Conservation (phyloP, 2,888 invertebrate genomes). For the Sceliomorpha sp. region DNA sequence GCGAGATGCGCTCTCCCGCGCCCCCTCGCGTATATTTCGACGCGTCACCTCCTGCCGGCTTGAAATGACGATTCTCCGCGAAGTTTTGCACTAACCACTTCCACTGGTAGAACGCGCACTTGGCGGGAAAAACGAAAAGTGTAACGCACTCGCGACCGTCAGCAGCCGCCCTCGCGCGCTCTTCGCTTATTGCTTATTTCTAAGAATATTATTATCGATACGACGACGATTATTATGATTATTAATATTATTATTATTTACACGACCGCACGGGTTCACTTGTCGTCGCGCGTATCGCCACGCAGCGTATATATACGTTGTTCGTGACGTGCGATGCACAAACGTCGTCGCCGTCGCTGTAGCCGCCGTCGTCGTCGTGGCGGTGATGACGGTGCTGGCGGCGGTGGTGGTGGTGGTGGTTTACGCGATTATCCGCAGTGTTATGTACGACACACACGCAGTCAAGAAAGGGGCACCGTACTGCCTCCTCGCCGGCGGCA, state of each 20-base stretch:
- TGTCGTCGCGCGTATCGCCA: constrained; percentile 47
- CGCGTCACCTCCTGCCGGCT: constrained; percentile 40
- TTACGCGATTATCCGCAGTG: constrained; percentile 16
- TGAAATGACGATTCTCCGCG: constrained; percentile 14
- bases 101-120: constrained; percentile 24
- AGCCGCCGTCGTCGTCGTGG: too few relatives aligned
- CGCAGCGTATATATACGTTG: too few relatives aligned
- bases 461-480: constrained; percentile 60
- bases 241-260: too few relatives aligned
- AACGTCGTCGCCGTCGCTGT: constrained; percentile 33
- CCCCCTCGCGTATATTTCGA: constrained; percentile 43
- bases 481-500: constrained; percentile 51
- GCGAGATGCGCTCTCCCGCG: constrained; percentile 50
- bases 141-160: constrained; percentile 17
- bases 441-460: constrained; percentile 41
- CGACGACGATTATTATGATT: too few relatives aligned
- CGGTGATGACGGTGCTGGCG: too few relatives aligned
- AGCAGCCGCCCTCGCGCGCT: too few relatives aligned
- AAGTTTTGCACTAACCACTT: constrained; percentile 45
- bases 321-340: constrained; percentile 58
- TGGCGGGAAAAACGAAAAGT: constrained; percentile 22
- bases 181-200: too few relatives aligned
- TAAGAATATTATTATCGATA: too few relatives aligned
- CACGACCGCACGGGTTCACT: constrained; percentile 9
- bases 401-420: too few relatives aligned